Base-by-base conservation (phyloP, 2,888 invertebrate genomes). In the Spicauda simplicius region DNA sequence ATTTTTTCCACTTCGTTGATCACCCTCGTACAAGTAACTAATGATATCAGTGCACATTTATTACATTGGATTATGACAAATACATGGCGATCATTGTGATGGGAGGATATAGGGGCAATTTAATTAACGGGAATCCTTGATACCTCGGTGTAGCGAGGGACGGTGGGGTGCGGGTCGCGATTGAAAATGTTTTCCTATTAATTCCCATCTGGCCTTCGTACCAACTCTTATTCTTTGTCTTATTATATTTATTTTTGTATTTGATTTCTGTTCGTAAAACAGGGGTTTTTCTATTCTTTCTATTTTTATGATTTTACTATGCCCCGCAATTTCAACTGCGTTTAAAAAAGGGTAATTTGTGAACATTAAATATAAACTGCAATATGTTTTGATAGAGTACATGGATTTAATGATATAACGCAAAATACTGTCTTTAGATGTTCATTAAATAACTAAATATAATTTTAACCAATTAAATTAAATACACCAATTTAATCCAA, bases 1-100 rank as follows among this genome's bases (percentile, higher is more conserved):
- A 84, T 86, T 87, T 85, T 87, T 90, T 88, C 84, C 87, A 83
- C 81, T 81, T 82, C 79, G 82, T 73, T 79, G 79, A 78, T 75
- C 84, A 83, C 85, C 86, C 84, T 82, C 80, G 84, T 83, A 82
- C 76, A 80, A 33, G 60, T 56, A 55, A 81, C 81, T 78, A 84
- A 83, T 72, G 77, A 78, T 78, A 74, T 76, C 77, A 76, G 74
- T 73, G 77, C 73, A 76, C 80, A 81, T 81, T 81, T 83, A 74
- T 85, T 82, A 82, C 81, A 82, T 81, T 81, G 73, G 76, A 74
- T 73, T 74, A 76, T 74, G 77, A 77, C 74, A 71, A 74, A 77
- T 78, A 80, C 83, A 80, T 74, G 76, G 74, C 76, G 71, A 79
- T 81, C 79, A 78, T 83, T 81, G 81, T 80, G 74, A 74, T 77